Evolutionary conservation across 1,140 invertebrate species (phyloP).

Genomic region (Colletes latitarsis): DNA sequence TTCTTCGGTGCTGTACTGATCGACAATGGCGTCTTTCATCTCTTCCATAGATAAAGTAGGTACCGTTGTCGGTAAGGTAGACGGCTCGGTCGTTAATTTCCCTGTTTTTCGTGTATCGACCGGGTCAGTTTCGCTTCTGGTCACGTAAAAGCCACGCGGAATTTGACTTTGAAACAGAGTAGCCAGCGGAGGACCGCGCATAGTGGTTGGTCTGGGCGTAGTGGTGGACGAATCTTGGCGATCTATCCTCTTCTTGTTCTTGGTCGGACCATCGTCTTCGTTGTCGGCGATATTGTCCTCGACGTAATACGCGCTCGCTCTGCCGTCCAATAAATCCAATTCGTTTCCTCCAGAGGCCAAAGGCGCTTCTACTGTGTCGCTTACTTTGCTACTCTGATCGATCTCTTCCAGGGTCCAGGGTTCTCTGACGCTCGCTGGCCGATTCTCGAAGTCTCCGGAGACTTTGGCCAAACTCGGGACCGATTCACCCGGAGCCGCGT

Average conservation of each 20-base stretch:
- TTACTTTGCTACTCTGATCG: neutral
- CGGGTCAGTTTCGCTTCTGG: constrained; percentile 45
- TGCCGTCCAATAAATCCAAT: neutral
- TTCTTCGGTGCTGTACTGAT: too few relatives aligned
- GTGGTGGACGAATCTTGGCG: constrained; percentile 11
- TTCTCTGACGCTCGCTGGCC: neutral
- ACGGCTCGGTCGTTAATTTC: neutral
- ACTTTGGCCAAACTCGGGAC: too few relatives aligned
- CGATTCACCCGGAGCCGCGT: neutral
- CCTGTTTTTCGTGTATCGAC: too few relatives aligned
- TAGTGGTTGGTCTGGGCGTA: constrained; percentile 50
- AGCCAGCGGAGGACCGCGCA: constrained; percentile 47
- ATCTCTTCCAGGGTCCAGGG: neutral
- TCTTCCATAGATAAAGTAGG: too few relatives aligned
- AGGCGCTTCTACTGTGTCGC: too few relatives aligned
- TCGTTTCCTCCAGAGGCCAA: neutral
- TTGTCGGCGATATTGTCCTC: constrained; percentile 17
- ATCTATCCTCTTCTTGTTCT: constrained; percentile 24
- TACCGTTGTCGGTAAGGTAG: too few relatives aligned
- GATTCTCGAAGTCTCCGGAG: neutral
- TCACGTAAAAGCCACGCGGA: constrained; percentile 70
- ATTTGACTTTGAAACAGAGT: neutral
- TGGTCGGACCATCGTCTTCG: constrained; percentile 18
- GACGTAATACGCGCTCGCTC: constrained; percentile 13
- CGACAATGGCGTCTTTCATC: too few relatives aligned